A percentile compares a stretch with the other conserved stretches of the same genome.
These are phyloP conservation scores for Teleogryllus oceanicus DNA, from an alignment of 2,888 invertebrate species.

Conservation along the genomic window DNA sequence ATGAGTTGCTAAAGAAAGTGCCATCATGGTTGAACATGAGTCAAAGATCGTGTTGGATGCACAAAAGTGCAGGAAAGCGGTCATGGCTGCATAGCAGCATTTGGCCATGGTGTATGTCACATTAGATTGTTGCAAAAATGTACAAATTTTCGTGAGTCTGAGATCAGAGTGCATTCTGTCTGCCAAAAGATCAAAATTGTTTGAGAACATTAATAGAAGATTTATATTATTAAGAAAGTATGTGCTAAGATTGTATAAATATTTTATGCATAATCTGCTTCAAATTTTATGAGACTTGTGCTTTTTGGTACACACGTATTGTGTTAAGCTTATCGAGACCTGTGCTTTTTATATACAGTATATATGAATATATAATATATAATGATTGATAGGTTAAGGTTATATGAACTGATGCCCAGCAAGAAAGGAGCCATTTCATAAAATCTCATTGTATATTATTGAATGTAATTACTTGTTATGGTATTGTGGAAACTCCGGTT, in stretches of 20 bases:
- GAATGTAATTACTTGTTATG: constrained; percentile 34
- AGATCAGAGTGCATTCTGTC: neutral
- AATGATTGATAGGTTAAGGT: constrained; percentile 24
- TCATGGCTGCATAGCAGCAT: constrained; percentile 31
- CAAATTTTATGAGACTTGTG: constrained; percentile 24
- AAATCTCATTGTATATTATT: constrained; percentile 23
- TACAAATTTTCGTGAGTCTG: constrained; percentile 21
- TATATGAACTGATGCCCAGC: constrained; percentile 26
- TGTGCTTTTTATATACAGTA: constrained; percentile 31
- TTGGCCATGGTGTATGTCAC: constrained; percentile 11
- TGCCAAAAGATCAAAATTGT: neutral
- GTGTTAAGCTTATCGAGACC: constrained; percentile 28
- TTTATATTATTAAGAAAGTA: neutral
- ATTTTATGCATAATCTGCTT: constrained; percentile 22
- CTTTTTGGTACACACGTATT: constrained; percentile 25
- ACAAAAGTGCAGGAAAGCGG: constrained; percentile 21
- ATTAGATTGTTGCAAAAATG: constrained; percentile 2
- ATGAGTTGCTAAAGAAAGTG: constrained; percentile 21
- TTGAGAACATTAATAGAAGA: constrained; percentile 19
- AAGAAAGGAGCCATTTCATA: constrained; percentile 21
- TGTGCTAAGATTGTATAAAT: neutral
- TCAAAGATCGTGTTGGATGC: constrained; percentile 27
- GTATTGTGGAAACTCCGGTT: constrained; percentile 36
- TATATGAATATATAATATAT: constrained; percentile 26
- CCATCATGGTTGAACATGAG: constrained; percentile 25